A percentile compares a stretch with the other conserved stretches of the same genome.
phyloP scores from a whole-genome alignment of 1,140 invertebrate genomes.

The Hypsibius dujardini region DNA sequence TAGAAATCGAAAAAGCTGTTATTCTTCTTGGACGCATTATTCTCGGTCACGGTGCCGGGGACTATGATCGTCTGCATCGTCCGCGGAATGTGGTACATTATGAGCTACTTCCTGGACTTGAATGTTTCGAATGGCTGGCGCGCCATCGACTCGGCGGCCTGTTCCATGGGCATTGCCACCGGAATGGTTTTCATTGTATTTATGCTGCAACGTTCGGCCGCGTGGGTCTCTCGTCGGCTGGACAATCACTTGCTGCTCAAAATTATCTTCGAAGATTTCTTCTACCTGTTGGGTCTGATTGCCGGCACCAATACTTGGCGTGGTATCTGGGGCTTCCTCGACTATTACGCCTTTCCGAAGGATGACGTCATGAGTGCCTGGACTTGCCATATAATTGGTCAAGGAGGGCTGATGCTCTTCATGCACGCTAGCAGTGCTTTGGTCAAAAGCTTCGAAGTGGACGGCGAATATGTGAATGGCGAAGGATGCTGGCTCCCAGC shows the following conservation, averaged over 20 bases:
- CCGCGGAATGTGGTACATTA: constrained; percentile 59
- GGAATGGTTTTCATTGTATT: constrained; percentile 53
- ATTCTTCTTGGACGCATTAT: constrained; percentile 50
- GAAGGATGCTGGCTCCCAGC: no score
- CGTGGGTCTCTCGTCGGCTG: constrained; percentile 38
- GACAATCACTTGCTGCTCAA: not conserved
- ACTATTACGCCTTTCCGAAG: constrained; percentile 55
- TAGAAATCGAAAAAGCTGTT: not conserved
- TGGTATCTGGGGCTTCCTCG: constrained; percentile 58
- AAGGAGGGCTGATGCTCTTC: constrained; percentile 51
- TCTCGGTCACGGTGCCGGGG: constrained; percentile 61
- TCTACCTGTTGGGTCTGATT: constrained; percentile 53
- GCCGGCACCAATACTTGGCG: constrained; percentile 70
- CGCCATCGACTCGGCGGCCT: constrained; percentile 27
- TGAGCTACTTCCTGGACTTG: constrained; percentile 50
- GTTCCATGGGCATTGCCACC: constrained; percentile 54
- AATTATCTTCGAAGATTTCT: constrained; percentile 44
- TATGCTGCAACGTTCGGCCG: constrained; percentile 44
- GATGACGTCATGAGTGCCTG: no score
- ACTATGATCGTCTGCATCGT: constrained; percentile 66
- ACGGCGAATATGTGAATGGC: no score
- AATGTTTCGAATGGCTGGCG: constrained; percentile 50
- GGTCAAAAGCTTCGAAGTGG: no score
- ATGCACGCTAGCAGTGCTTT: constrained; percentile 63
- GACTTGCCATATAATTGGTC: constrained; percentile 51